phyloP scores from a whole-genome alignment of 2,113 vertebrate genomes.

The Pseudorhombus dupliciocellatus region DNA sequence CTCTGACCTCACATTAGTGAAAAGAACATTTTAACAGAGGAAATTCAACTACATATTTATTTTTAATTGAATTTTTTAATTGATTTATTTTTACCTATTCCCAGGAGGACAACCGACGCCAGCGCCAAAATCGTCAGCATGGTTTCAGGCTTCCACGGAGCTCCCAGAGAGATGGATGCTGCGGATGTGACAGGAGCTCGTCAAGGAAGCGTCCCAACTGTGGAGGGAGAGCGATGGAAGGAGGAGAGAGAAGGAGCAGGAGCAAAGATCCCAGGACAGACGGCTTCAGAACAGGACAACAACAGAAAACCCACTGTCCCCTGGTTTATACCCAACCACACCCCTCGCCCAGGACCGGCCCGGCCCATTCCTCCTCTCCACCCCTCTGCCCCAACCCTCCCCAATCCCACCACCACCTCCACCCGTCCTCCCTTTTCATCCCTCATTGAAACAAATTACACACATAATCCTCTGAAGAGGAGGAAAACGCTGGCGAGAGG shows the following conservation, averaged over 20 bases:
- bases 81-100: slow-evolving; percentile 71
- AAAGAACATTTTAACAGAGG: background rate
- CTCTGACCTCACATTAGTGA: slow-evolving; percentile 39
- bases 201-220: slow-evolving; percentile 51
- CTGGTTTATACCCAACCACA: slow-evolving; percentile 82
- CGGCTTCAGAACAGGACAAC: slow-evolving; percentile 72
- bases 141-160: slow-evolving; percentile 61
- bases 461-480: slow-evolving; percentile 33
- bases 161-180: slow-evolving; percentile 42
- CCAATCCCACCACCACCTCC: background rate
- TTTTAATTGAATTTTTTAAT: background rate
- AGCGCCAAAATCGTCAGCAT: slow-evolving; percentile 81
- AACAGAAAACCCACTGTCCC: slow-evolving; percentile 71
- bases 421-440: background rate
- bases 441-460: slow-evolving; percentile 42
- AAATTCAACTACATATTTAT: background rate
- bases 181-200: slow-evolving; percentile 49
- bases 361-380: slow-evolving; percentile 54
- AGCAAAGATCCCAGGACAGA: slow-evolving; percentile 57
- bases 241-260: slow-evolving; percentile 33
- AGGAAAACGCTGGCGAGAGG: background rate
- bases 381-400: background rate
- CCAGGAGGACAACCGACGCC: slow-evolving; percentile 74
- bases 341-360: slow-evolving; percentile 65
- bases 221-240: slow-evolving; percentile 49